Conservation (phyloP, 2,113 vertebrate species). For the Clarias macrocephalus region DNA sequence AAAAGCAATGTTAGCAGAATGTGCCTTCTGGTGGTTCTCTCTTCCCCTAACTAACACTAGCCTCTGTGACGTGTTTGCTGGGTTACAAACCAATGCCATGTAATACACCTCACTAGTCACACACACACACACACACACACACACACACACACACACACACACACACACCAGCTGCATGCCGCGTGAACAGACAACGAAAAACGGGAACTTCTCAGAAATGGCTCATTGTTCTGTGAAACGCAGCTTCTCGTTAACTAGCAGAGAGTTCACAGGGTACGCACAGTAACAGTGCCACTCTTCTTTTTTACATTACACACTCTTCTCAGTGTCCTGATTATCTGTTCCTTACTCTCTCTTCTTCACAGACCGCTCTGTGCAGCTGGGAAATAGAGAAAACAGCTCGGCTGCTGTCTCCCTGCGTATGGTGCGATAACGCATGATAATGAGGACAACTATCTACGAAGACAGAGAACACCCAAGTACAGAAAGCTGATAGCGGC, state of each 20-base stretch:
- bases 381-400: slow-evolving; percentile 16
- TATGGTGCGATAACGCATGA: slow-evolving; percentile 55
- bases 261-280: slow-evolving; percentile 34
- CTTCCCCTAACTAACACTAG: not conserved
- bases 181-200: slow-evolving; percentile 39
- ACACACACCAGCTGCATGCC: slow-evolving; percentile 34
- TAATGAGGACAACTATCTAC: slow-evolving; percentile 45
- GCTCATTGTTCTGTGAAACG: slow-evolving; percentile 41
- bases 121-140: slow-evolving; percentile 2
- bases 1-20: not conserved
- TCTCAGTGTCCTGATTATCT: slow-evolving; percentile 17
- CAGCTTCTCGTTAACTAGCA: slow-evolving; percentile 32
- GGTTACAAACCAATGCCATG: not conserved
- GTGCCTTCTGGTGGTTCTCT: not conserved
- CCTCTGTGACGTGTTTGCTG: not conserved
- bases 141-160: not conserved
- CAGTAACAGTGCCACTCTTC: slow-evolving; percentile 18
- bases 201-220: slow-evolving; percentile 50
- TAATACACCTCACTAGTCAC: not conserved
- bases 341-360: slow-evolving; percentile 3
- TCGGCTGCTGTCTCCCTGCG: not conserved
- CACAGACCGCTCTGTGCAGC: slow-evolving; percentile 4
- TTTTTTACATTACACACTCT: slow-evolving; percentile 17
- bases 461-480: slow-evolving; percentile 57
- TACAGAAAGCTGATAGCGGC: slow-evolving; percentile 65